Conservation (phyloP, 2,113 vertebrate genomes). For the Podilymbus podiceps region DNA sequence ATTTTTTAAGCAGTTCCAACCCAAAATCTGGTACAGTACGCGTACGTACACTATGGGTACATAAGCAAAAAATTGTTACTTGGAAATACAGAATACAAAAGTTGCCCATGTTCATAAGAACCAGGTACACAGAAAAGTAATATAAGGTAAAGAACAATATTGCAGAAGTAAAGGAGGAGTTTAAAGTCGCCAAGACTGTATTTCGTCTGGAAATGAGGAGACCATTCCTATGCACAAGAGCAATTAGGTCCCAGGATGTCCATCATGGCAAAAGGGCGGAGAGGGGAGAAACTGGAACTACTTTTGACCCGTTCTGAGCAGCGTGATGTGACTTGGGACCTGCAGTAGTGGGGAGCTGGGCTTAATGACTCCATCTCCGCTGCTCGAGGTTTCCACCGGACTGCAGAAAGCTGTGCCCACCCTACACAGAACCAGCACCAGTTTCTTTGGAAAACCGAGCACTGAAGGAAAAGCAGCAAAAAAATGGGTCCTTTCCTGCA, state of each 20-base stretch:
- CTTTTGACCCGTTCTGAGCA: not conserved
- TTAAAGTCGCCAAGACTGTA: not conserved
- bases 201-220: not conserved
- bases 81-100: not conserved
- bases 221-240: rapidly evolving
- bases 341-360: rapidly evolving
- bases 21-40: not conserved
- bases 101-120: not conserved
- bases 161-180: not conserved
- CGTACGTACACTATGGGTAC: not conserved
- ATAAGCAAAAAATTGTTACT: not conserved
- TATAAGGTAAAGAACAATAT: not conserved
- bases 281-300: not conserved
- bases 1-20: not conserved
- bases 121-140: not conserved
- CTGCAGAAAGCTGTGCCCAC: not conserved
- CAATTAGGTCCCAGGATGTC: not conserved
- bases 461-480: not conserved
- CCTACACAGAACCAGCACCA: not conserved
- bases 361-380: not conserved
- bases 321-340: not conserved
- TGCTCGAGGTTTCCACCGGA: not conserved
- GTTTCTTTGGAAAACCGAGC: rapidly evolving
- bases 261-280: not conserved
- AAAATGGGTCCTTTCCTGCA: not conserved